These are phyloP conservation scores for Lethenteron camtschaticum DNA, from an alignment of 2,113 vertebrate genomes.

Conservation along the genomic window DNA sequence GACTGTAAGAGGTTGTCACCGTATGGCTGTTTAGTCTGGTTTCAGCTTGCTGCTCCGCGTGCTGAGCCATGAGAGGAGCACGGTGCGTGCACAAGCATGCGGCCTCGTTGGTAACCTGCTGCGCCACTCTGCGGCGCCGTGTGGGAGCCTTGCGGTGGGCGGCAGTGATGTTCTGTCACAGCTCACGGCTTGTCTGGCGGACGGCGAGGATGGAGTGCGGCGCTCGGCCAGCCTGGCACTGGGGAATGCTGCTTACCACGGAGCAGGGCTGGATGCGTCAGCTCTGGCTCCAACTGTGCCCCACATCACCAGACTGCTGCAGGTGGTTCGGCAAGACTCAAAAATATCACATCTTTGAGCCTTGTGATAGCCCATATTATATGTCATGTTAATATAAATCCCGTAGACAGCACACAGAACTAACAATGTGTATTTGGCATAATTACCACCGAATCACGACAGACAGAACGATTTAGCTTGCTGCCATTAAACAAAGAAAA, in stretches of 20 bases:
- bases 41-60: slow-evolving; percentile 15
- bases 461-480: too few relatives aligned
- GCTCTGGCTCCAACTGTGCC: slow-evolving; percentile 19
- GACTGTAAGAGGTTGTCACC: too few relatives aligned
- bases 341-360: too few relatives aligned
- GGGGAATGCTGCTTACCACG: slow-evolving; percentile 22
- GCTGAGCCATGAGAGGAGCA: slow-evolving; percentile 27
- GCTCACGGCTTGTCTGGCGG: slow-evolving; percentile 20
- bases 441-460: too few relatives aligned
- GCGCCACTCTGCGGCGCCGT: slow-evolving; percentile 9
- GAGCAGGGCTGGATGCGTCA: background rate
- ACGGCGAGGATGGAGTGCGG: slow-evolving; percentile 20
- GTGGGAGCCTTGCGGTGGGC: too few relatives aligned
- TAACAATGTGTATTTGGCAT: too few relatives aligned
- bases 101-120: slow-evolving; percentile 40
- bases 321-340: too few relatives aligned
- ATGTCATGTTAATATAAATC: too few relatives aligned
- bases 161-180: slow-evolving; percentile 15
- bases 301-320: slow-evolving; percentile 17
- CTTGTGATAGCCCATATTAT: too few relatives aligned
- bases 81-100: slow-evolving; percentile 36
- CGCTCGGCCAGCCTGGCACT: slow-evolving; percentile 26
- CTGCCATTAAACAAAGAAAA: too few relatives aligned
- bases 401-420: too few relatives aligned
- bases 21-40: slow-evolving; percentile 4